Evolutionary conservation across 2,888 invertebrate genomes (phyloP).

Genomic region (Nesidiocoris tenuis): DNA sequence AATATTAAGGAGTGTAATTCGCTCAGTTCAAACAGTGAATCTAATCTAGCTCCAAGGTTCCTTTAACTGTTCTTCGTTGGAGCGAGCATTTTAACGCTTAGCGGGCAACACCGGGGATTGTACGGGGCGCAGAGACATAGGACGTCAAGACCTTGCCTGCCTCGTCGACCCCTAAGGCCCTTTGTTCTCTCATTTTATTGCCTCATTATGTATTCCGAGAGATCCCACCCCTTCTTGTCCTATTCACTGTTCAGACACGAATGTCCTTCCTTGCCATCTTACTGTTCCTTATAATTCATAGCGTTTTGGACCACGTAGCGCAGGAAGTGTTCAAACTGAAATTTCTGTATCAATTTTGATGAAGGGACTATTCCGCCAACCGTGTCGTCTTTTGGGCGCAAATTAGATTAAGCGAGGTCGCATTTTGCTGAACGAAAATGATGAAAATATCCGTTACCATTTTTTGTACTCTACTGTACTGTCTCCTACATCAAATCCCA

Average conservation of each 20-base stretch:
- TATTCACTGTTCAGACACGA: conserved; percentile 6
- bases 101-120: not conserved
- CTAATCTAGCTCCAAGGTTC: not conserved
- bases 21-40: not conserved
- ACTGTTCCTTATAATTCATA: not conserved
- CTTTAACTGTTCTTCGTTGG: not conserved
- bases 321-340: not conserved
- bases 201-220: conserved; percentile 33
- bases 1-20: not conserved
- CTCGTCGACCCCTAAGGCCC: conserved; percentile 8
- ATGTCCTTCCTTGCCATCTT: not conserved
- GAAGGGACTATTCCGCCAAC: not conserved
- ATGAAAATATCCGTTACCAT: too few species aligned
- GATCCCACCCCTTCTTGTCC: not conserved
- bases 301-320: not conserved
- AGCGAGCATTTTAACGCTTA: not conserved
- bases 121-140: conserved; percentile 4
- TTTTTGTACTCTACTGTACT: too few species aligned
- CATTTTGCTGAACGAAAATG: too few species aligned
- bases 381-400: not conserved
- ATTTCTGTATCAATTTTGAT: not conserved
- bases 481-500: too few species aligned
- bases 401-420: not conserved
- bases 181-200: conserved; percentile 37
- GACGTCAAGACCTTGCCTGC: conserved; percentile 32